phyloP scores from a whole-genome alignment of 2,113 vertebrate species.

The Physeter macrocephalus region DNA sequence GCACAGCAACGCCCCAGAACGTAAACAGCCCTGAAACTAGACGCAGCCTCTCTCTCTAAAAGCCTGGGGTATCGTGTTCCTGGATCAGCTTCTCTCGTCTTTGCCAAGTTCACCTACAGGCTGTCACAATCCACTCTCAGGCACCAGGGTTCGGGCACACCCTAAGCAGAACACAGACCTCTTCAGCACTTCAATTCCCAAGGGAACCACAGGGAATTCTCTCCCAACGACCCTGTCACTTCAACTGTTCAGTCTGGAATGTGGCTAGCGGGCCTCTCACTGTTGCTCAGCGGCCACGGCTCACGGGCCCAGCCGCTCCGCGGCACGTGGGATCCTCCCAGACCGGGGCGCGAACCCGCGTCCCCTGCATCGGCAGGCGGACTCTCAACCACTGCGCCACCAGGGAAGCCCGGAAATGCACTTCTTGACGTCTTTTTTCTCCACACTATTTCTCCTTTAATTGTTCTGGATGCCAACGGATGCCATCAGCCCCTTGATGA shows the following conservation, averaged over 20 bases:
- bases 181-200: not conserved
- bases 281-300: too few species aligned
- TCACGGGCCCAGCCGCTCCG: too few species aligned
- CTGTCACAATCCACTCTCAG: fast-evolving
- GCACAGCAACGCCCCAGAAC: not conserved
- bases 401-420: too few species aligned
- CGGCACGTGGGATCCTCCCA: too few species aligned
- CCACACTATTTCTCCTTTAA: conserved; percentile 21
- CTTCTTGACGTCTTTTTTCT: not conserved
- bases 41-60: fast-evolving
- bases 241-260: fast-evolving
- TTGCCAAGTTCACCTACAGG: fast-evolving
- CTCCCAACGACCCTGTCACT: fast-evolving
- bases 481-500: not conserved
- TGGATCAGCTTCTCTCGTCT: too few species aligned
- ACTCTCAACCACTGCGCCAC: too few species aligned
- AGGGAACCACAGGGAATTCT: fast-evolving
- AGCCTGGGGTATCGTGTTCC: fast-evolving
- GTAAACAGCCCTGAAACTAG: not conserved
- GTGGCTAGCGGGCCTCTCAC: too few species aligned
- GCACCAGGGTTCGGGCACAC: fast-evolving
- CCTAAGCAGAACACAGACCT: not conserved
- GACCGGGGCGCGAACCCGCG: too few species aligned
- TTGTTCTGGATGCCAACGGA: not conserved
- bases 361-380: too few species aligned